Base-by-base conservation (phyloP, 2,113 vertebrate species). In the Mesoclemmys tuberculata region DNA sequence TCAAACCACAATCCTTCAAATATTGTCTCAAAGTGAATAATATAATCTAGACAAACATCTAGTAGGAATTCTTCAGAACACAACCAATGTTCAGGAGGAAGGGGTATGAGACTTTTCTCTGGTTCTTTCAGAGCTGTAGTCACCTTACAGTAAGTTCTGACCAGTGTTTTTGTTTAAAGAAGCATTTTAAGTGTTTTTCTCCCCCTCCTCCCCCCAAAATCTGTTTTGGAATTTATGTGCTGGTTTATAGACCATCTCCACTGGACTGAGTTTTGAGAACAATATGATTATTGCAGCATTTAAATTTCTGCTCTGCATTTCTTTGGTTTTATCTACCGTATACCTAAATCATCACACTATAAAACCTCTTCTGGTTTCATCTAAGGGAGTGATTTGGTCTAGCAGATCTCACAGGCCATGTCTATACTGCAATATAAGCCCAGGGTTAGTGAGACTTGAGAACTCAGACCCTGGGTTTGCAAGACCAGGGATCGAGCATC, bases 301-400 rank as follows among this genome's bases (percentile, higher is more conserved):
- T 85, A 75, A 64, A 87, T 79, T 92, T 87, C 84, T 82, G 0
- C 71, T 90, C 93, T 90, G 77, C 90, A 46, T 38, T 90, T 89
- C 93, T 97, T 83, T 95, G 97, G 94, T 95, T 92, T 95, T 80
- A 64, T 19, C 84, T 52, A 26, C 74, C 78, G 31, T 48, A 10
- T 41, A 61, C 89, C 94, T 86, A 54, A 82, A 51, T 31, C 61
- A 82, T 51, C 31, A 27, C 74, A 12, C 1, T 19, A 75, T 13
- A 75, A 44, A 75, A 80, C n/a, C 44, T 61, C 35, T 68, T 56
- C 44, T 18, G 21, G 46, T 80, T 1, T 75, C 38, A 44, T 75
- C 10, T 71, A 38, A 71, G 68, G 38, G 71, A 74, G n/a, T 38
- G n/a, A 75, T 6, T n/a, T 68, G 61, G 61, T n/a, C 31, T 35